phyloP scores from a whole-genome alignment of 1,140 invertebrate species.

The Meteorus sp. region DNA sequence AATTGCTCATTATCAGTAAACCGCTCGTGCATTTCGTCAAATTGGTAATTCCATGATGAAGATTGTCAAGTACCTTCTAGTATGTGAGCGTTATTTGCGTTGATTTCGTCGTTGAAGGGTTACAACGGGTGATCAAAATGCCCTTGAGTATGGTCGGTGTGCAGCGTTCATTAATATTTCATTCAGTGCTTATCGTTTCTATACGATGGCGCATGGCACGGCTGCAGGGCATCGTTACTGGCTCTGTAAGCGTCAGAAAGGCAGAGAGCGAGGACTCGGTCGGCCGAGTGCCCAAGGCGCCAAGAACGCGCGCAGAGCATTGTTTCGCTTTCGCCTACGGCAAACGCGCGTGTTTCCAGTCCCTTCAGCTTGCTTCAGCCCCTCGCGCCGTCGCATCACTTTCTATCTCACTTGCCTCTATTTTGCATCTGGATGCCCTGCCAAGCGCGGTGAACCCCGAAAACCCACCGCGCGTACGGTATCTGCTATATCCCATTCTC shows the following conservation, averaged over 20 bases:
- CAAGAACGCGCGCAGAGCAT: slow-evolving; percentile 45
- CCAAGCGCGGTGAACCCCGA: slow-evolving; percentile 14
- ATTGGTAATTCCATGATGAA: too few species aligned
- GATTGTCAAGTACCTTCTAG: too few species aligned
- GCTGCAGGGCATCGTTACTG: slow-evolving; percentile 54
- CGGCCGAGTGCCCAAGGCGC: slow-evolving; percentile 32
- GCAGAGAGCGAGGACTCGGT: slow-evolving; percentile 44
- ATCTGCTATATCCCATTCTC: too few species aligned
- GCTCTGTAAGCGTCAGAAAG: slow-evolving; percentile 36
- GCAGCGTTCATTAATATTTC: slow-evolving; percentile 59
- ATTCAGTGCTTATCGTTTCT: slow-evolving; percentile 60
- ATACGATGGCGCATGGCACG: slow-evolving; percentile 27
- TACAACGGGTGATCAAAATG: too few species aligned
- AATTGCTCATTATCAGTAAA: too few species aligned
- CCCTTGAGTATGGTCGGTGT: too few species aligned
- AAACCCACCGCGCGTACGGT: slow-evolving; percentile 24
- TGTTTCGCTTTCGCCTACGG: slow-evolving; percentile 42
- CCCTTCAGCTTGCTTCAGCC: too few species aligned
- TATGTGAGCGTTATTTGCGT: too few species aligned
- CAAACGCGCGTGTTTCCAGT: too few species aligned
- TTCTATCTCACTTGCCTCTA: slow-evolving; percentile 21
- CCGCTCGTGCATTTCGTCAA: too few species aligned
- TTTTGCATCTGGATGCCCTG: slow-evolving; percentile 21
- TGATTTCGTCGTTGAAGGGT: too few species aligned
- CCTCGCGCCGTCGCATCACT: too few species aligned